Percentiles rank a stretch among this genome's conserved stretches.
Evolutionary conservation across 2,888 invertebrate species (phyloP).

Genomic region (Uropetala carovei): DNA sequence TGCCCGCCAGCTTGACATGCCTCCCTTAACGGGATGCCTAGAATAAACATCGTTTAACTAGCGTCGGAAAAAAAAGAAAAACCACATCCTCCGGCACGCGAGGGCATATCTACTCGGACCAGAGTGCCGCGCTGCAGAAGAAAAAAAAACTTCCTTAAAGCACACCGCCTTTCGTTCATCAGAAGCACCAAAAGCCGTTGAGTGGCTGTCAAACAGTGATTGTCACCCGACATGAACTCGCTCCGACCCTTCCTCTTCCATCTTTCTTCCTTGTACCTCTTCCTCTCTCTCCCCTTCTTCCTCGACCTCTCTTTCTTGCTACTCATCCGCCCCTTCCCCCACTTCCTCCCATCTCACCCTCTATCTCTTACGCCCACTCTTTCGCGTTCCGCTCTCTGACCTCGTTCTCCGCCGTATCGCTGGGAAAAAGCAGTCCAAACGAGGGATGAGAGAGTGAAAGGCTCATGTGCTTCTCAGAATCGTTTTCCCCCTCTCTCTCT

Average conservation of each 20-base stretch:
- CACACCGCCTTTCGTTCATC: neutral
- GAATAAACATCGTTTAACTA: too few relatives aligned
- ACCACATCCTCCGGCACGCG: neutral
- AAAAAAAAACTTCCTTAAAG: neutral
- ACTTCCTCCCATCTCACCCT: neutral
- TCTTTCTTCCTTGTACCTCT: neutral
- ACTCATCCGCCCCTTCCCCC: neutral
- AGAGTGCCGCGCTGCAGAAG: neutral
- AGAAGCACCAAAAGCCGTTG: slow-evolving; percentile 9
- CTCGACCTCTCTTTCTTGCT: neutral
- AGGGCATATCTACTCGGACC: neutral
- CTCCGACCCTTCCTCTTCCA: too few relatives aligned
- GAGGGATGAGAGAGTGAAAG: neutral
- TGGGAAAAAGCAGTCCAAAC: neutral
- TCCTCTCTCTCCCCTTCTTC: neutral
- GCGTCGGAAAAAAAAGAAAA: neutral
- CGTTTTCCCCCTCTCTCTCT: neutral
- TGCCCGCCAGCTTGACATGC: too few relatives aligned
- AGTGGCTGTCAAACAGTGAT: slow-evolving; percentile 32
- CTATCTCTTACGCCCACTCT: neutral
- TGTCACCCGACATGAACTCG: slow-evolving; percentile 18
- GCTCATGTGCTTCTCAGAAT: neutral
- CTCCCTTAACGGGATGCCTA: too few relatives aligned
- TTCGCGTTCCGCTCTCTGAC: neutral
- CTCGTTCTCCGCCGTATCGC: neutral